These are phyloP conservation scores for Seira ritae DNA, from an alignment of 2,888 invertebrate species.

Conservation along the genomic window DNA sequence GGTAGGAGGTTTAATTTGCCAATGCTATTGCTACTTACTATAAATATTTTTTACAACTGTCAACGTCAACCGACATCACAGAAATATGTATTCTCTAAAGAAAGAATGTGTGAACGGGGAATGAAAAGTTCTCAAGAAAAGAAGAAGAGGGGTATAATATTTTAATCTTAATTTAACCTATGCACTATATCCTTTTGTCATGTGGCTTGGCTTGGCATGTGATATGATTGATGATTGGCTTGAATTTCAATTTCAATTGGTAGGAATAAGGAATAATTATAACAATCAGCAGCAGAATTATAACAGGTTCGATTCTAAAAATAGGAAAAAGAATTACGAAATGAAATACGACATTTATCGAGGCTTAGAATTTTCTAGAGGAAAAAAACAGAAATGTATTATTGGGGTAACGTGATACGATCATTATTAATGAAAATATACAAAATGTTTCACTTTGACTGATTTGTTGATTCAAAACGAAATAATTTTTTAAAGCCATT, in stretches of 20 bases:
- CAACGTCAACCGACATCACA: neutral
- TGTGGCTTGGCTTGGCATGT: too few species aligned
- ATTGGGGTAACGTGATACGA: conserved; percentile 10
- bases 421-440: neutral
- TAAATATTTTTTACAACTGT: conserved; percentile 25
- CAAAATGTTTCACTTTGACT: neutral
- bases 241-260: neutral
- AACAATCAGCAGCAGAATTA: neutral
- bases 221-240: neutral
- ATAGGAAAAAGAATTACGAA: neutral
- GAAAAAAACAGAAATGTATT: neutral
- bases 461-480: conserved; percentile 9
- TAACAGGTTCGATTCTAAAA: neutral
- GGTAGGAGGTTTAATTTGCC: conserved; percentile 30
- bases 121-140: conserved; percentile 50
- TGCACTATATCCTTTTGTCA: neutral
- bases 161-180: too few species aligned
- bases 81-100: neutral
- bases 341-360: too few species aligned
- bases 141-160: neutral
- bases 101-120: conserved; percentile 46
- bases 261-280: neutral
- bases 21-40: conserved; percentile 42
- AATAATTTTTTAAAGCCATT: conserved; percentile 8
- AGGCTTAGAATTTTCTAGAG: too few species aligned